Evolutionary conservation across 2,888 invertebrate species (phyloP).

Genomic region (Drosophila leonis): DNA sequence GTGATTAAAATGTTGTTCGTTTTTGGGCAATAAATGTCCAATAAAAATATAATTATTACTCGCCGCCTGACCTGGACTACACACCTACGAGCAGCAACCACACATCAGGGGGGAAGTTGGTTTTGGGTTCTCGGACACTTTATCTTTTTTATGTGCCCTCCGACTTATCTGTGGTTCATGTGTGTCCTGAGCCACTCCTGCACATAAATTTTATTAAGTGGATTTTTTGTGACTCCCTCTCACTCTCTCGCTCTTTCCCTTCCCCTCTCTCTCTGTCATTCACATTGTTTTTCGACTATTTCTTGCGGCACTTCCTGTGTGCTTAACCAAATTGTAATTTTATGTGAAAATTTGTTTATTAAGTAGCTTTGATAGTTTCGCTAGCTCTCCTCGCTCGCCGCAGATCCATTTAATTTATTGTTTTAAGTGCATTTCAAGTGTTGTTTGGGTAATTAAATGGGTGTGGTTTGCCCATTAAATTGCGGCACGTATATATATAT

Average conservation of each 20-base stretch:
- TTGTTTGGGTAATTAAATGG: slow-evolving; percentile 74
- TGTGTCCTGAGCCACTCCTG: slow-evolving; percentile 74
- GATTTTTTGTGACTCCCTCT: slow-evolving; percentile 60
- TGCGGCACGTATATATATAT: slow-evolving; percentile 27
- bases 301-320: slow-evolving; percentile 39
- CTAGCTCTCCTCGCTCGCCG: slow-evolving; percentile 21
- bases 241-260: slow-evolving; percentile 4
- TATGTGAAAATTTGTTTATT: slow-evolving; percentile 84
- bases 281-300: slow-evolving; percentile 26
- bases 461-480: slow-evolving; percentile 70
- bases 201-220: slow-evolving; percentile 82
- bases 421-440: slow-evolving; percentile 71
- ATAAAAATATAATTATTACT: slow-evolving; percentile 84
- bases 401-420: slow-evolving; percentile 69
- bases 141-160: slow-evolving; percentile 68
- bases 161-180: slow-evolving; percentile 51
- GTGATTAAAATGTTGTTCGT: slow-evolving; percentile 77
- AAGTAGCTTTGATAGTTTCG: slow-evolving; percentile 77
- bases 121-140: slow-evolving; percentile 47
- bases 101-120: slow-evolving; percentile 19
- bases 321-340: slow-evolving; percentile 72
- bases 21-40: slow-evolving; percentile 84
- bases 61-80: slow-evolving; percentile 70
- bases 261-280: slow-evolving; percentile 9
- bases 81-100: slow-evolving; percentile 55